Evolutionary conservation across 2,888 invertebrate species (phyloP).

Genomic region (Cotesia congregata): DNA sequence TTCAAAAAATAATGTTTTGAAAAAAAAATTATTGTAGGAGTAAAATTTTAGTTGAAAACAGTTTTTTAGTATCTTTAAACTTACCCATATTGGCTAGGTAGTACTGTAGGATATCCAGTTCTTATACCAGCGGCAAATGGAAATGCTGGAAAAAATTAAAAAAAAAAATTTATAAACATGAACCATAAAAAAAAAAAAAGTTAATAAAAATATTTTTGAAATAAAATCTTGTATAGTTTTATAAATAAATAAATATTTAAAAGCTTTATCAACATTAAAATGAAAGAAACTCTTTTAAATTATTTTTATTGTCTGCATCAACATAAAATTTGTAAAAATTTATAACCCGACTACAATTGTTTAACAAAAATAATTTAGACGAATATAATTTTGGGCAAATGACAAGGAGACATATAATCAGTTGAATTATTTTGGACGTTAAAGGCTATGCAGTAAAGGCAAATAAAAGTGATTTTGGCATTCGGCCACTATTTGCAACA

Average conservation of each 20-base stretch:
- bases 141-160: conserved; percentile 74
- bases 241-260: too few relatives aligned
- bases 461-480: conserved; percentile 33
- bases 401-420: conserved; percentile 17
- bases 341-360: not conserved
- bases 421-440: conserved; percentile 39
- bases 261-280: too few relatives aligned
- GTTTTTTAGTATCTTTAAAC: conserved; percentile 65
- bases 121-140: conserved; percentile 83
- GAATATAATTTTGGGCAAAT: conserved; percentile 9
- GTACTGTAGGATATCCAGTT: conserved; percentile 83
- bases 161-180: not conserved
- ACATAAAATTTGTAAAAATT: too few relatives aligned
- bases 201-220: too few relatives aligned
- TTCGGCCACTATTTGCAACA: conserved; percentile 35
- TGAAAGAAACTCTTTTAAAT: too few relatives aligned
- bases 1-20: too few relatives aligned
- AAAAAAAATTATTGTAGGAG: too few relatives aligned
- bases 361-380: not conserved
- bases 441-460: conserved; percentile 32
- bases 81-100: conserved; percentile 90
- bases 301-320: not conserved
- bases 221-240: too few relatives aligned
- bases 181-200: too few relatives aligned
- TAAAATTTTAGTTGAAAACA: not conserved